phyloP scores from a whole-genome alignment of 2,797 vertebrate genomes.

The Parambassis ranga region DNA sequence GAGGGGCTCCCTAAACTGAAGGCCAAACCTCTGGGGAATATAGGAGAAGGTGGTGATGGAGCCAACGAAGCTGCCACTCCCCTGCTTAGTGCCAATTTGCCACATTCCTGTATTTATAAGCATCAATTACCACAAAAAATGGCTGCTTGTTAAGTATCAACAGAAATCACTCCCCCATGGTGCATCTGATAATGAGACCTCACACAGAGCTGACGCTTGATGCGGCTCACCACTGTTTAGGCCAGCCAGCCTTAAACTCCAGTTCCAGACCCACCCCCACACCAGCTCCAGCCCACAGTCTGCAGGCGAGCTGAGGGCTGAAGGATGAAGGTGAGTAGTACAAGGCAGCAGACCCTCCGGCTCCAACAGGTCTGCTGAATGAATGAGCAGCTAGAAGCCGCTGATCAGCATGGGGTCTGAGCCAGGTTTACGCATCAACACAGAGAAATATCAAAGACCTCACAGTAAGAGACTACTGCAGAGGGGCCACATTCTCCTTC shows the following conservation, averaged over 20 bases:
- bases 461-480: constrained; percentile 66
- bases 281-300: constrained; percentile 44
- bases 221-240: constrained; percentile 62
- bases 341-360: constrained; percentile 62
- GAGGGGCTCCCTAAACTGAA: constrained; percentile 71
- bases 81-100: constrained; percentile 79
- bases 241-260: constrained; percentile 63
- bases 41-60: constrained; percentile 67
- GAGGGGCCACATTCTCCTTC: constrained; percentile 52
- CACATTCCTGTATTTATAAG: constrained; percentile 86
- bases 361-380: constrained; percentile 70
- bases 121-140: constrained; percentile 82
- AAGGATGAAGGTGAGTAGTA: constrained; percentile 56
- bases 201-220: constrained; percentile 77
- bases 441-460: constrained; percentile 70
- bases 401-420: constrained; percentile 65
- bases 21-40: constrained; percentile 74
- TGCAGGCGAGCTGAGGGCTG: constrained; percentile 38
- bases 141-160: constrained; percentile 77
- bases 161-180: constrained; percentile 75
- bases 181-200: constrained; percentile 85
- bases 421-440: constrained; percentile 71
- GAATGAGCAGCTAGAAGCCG: constrained; percentile 60
- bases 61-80: constrained; percentile 72
- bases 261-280: constrained; percentile 51